Percentiles rank a stretch among this genome's conserved stretches.
Evolutionary conservation across 1,140 invertebrate genomes (phyloP).

Genomic region (Melitaea cinxia): DNA sequence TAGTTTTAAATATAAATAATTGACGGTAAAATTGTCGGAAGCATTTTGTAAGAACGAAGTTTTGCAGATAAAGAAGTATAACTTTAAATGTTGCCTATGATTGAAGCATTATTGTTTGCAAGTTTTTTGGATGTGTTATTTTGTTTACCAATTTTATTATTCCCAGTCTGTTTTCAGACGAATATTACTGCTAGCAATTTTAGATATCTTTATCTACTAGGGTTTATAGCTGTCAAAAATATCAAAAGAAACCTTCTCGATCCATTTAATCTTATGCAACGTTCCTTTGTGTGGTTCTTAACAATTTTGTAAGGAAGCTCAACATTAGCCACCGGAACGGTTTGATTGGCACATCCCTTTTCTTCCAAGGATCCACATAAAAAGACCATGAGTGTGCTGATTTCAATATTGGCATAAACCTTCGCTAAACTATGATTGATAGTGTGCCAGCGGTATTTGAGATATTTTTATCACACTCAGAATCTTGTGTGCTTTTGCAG

Average conservation of each 20-base stretch:
- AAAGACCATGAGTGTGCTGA: conserved; percentile 62
- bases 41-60: no score
- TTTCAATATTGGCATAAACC: conserved; percentile 65
- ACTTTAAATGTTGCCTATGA: no score
- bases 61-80: no score
- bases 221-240: conserved; percentile 7
- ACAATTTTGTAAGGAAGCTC: conserved; percentile 25
- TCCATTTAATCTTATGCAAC: conserved; percentile 22
- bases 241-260: conserved; percentile 19
- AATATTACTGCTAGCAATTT: no score
- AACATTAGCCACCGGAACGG: conserved; percentile 28
- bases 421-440: conserved; percentile 73
- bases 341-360: conserved; percentile 62
- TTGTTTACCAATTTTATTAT: no score
- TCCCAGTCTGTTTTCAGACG: no score
- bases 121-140: no score
- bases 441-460: conserved; percentile 58
- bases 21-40: no score
- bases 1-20: no score
- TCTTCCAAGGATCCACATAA: conserved; percentile 54
- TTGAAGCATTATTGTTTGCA: no score
- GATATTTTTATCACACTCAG: conserved; percentile 44
- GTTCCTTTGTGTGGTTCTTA: conserved; percentile 23
- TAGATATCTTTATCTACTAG: no score
- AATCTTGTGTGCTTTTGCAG: conserved; percentile 57